phyloP scores from a whole-genome alignment of 2,113 vertebrate genomes.

The Pteropus alecto region DNA sequence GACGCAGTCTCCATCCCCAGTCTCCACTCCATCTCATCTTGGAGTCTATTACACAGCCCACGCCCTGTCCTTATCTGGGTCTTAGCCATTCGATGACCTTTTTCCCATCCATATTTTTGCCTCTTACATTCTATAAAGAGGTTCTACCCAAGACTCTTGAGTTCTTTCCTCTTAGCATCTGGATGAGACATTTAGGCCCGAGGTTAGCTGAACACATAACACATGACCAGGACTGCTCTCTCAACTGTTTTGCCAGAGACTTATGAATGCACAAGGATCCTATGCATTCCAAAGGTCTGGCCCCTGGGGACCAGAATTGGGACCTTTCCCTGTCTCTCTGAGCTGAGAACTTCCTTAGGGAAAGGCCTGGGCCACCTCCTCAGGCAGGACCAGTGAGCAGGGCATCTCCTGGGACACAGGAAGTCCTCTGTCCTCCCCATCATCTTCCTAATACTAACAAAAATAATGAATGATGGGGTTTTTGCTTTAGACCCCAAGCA shows the following conservation, averaged over 20 bases:
- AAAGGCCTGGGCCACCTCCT: not conserved
- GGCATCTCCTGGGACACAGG: not conserved
- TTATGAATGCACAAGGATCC: not conserved
- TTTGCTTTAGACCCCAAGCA: not conserved
- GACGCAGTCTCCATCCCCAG: accelerated
- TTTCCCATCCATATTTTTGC: not conserved
- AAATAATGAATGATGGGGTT: not conserved
- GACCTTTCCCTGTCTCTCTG: not conserved
- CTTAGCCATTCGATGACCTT: not conserved
- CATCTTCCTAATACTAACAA: not conserved
- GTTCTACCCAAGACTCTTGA: not conserved
- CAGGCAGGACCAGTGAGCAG: not conserved
- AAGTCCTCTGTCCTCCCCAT: not conserved
- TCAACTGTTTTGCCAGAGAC: not conserved
- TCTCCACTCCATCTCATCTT: not conserved
- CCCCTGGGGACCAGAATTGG: not conserved
- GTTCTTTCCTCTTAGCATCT: not conserved
- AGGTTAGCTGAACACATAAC: not conserved
- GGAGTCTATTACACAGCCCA: not conserved
- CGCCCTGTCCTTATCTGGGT: not conserved
- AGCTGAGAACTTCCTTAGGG: not conserved
- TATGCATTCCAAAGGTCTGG: not conserved
- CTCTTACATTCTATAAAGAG: not conserved
- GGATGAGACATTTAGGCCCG: not conserved
- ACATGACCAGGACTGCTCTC: not conserved